Conservation (phyloP, 2,113 vertebrate species). For the Pterophyllum scalare region DNA sequence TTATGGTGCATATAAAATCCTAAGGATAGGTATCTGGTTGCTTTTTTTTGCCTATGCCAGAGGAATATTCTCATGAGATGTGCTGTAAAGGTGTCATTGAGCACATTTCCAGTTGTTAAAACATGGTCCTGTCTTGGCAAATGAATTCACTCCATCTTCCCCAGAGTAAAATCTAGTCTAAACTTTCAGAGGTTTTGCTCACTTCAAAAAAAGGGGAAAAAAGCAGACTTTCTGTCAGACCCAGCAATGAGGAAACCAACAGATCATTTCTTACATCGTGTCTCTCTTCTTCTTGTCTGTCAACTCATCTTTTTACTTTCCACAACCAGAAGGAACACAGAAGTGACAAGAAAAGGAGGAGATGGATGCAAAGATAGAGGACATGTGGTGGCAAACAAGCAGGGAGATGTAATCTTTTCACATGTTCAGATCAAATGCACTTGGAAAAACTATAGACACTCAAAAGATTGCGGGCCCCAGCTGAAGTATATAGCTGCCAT, state of each 20-base stretch:
- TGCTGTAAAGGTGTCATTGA: slow-evolving; percentile 68
- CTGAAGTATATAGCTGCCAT: slow-evolving; percentile 46
- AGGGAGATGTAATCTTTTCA: slow-evolving; percentile 69
- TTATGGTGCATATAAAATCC: slow-evolving; percentile 31
- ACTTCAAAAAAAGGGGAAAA: not conserved
- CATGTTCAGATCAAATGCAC: slow-evolving; percentile 66
- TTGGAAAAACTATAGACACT: slow-evolving; percentile 31
- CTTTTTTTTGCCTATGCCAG: slow-evolving; percentile 48
- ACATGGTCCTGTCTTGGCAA: slow-evolving; percentile 54
- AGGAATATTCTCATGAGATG: slow-evolving; percentile 47
- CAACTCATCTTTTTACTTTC: slow-evolving; percentile 52
- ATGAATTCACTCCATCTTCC: slow-evolving; percentile 69
- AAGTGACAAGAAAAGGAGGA: slow-evolving; percentile 25
- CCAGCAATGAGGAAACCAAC: slow-evolving; percentile 52
- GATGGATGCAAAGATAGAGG: slow-evolving; percentile 12
- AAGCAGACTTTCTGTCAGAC: slow-evolving; percentile 23
- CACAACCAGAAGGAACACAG: slow-evolving; percentile 30
- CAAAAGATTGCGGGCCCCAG: slow-evolving; percentile 42
- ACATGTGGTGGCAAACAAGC: slow-evolving; percentile 2
- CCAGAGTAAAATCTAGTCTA: slow-evolving; percentile 46
- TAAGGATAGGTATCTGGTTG: slow-evolving; percentile 44
- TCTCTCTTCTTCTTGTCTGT: slow-evolving; percentile 50
- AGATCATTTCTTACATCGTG: slow-evolving; percentile 57
- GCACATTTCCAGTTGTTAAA: slow-evolving; percentile 76
- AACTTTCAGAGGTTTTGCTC: slow-evolving; percentile 49